A percentile compares a stretch with the other conserved stretches of the same genome.
These are phyloP conservation scores for Sinodicranocentrus sp. DNA, from an alignment of 2,888 invertebrate genomes.

Conservation along the genomic window DNA sequence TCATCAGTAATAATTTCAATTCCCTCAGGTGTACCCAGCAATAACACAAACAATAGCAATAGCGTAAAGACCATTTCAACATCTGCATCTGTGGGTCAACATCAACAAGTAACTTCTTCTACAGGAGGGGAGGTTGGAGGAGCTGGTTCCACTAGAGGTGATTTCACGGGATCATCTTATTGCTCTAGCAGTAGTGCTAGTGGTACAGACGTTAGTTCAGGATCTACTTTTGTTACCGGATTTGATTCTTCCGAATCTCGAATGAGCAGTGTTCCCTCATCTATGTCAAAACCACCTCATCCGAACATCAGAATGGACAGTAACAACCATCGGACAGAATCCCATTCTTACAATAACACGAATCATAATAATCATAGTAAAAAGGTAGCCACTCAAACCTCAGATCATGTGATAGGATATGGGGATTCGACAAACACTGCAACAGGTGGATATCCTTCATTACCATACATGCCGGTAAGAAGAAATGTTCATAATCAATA, in stretches of 20 bases:
- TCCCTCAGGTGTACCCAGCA: constrained; percentile 10
- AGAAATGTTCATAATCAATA: constrained; percentile 6
- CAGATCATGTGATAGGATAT: constrained; percentile 31
- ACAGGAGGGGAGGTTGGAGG: constrained; percentile 8
- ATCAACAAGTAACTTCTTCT: constrained; percentile 28
- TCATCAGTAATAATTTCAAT: constrained; percentile 29
- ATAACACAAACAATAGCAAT: constrained; percentile 4
- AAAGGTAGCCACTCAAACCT: constrained; percentile 5
- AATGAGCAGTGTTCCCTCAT: constrained; percentile 58
- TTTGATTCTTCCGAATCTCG: constrained; percentile 64
- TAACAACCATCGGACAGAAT: constrained; percentile 15
- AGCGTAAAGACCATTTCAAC: constrained; percentile 2
- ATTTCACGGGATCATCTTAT: constrained; percentile 24
- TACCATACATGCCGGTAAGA: constrained; percentile 69
- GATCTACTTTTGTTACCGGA: constrained; percentile 68
- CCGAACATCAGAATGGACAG: constrained; percentile 39
- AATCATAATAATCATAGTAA: constrained; percentile 34
- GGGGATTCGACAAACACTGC: constrained; percentile 36
- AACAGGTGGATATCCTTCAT: constrained; percentile 63
- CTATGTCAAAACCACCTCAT: constrained; percentile 49
- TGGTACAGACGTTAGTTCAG: constrained; percentile 61
- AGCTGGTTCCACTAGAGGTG: constrained; percentile 16
- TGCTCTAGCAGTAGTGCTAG: constrained; percentile 20
- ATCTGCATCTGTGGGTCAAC: constrained; percentile 1
- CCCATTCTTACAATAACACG: constrained; percentile 31